These are phyloP conservation scores for Macropis europaea DNA, from an alignment of 2,888 invertebrate genomes.

Conservation along the genomic window DNA sequence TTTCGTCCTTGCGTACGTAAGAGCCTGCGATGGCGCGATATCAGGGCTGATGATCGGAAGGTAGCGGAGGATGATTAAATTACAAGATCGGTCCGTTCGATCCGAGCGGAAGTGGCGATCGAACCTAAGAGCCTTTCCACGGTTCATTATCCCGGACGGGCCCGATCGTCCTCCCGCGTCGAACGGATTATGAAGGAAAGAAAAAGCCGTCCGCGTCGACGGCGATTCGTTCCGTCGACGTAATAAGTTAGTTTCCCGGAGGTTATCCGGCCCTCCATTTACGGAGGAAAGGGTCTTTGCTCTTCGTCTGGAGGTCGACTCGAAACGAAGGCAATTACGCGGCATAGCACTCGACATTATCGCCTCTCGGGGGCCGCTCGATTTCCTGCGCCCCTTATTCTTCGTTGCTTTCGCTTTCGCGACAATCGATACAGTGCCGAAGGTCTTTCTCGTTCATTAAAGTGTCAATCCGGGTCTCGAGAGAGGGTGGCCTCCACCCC, in stretches of 20 bases:
- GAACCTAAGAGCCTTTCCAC: slow-evolving; percentile 20
- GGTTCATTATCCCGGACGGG: slow-evolving; percentile 39
- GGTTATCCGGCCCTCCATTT: slow-evolving; percentile 53
- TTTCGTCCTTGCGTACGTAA: too few relatives aligned
- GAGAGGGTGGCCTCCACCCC: slow-evolving; percentile 44
- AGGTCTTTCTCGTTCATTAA: slow-evolving; percentile 74
- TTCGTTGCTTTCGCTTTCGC: slow-evolving; percentile 58
- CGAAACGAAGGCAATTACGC: slow-evolving; percentile 75
- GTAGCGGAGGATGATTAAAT: slow-evolving; percentile 14
- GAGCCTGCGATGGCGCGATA: too few relatives aligned
- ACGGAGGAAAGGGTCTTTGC: slow-evolving; percentile 43
- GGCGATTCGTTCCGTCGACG: slow-evolving; percentile 42
- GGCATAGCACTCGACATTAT: slow-evolving; percentile 72
- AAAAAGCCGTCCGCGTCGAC: slow-evolving; percentile 1
- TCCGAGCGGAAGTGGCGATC: background rate
- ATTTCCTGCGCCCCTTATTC: slow-evolving; percentile 62
- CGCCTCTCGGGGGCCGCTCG: slow-evolving; percentile 66
- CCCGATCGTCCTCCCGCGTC: background rate
- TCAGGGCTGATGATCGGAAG: background rate
- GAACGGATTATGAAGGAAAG: slow-evolving; percentile 26
- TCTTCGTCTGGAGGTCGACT: slow-evolving; percentile 50
- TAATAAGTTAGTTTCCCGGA: slow-evolving; percentile 56
- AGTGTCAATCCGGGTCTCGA: slow-evolving; percentile 74
- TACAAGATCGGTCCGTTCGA: slow-evolving; percentile 18
- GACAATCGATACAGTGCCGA: slow-evolving; percentile 63